These are phyloP conservation scores for Parazoanthus atlanticus DNA, from an alignment of 92 coral and sea anemone species.

Conservation along the genomic window DNA sequence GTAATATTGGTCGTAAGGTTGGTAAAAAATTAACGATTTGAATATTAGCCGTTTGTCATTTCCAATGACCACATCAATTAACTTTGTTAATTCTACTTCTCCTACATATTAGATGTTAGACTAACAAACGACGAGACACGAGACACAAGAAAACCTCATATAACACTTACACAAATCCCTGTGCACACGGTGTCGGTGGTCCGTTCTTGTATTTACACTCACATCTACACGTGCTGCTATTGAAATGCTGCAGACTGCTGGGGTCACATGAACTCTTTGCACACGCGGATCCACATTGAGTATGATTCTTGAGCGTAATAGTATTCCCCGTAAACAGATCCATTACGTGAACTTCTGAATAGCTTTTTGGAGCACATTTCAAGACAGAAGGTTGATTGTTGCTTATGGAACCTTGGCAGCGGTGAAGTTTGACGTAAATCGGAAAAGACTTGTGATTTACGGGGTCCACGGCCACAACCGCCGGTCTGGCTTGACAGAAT, in stretches of 20 bases:
- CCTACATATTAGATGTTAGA: too few species aligned
- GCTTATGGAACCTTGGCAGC: constrained; percentile 35
- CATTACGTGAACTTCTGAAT: neutral
- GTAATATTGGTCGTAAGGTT: too few species aligned
- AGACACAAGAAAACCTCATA: neutral
- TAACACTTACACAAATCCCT: constrained; percentile 35
- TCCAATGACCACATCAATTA: too few species aligned
- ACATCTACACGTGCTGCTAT: constrained; percentile 6
- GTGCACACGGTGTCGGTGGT: constrained; percentile 31
- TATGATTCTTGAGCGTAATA: constrained; percentile 32
- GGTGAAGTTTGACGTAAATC: constrained; percentile 34
- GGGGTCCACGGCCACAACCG: constrained; percentile 31
- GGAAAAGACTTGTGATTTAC: constrained; percentile 12
- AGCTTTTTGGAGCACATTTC: constrained; percentile 24
- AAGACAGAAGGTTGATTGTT: neutral
- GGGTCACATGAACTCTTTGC: neutral
- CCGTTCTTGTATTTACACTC: constrained; percentile 19
- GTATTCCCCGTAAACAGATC: neutral
- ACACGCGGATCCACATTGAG: constrained; percentile 24
- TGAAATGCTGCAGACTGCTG: constrained; percentile 3
- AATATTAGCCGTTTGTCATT: too few species aligned
- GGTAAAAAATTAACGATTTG: too few species aligned
- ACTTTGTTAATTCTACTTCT: too few species aligned
- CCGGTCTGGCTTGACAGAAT: constrained; percentile 20
- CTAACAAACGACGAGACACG: too few species aligned